Conservation (phyloP, 2,797 vertebrate species). For the Erpetoichthys calabaricus region DNA sequence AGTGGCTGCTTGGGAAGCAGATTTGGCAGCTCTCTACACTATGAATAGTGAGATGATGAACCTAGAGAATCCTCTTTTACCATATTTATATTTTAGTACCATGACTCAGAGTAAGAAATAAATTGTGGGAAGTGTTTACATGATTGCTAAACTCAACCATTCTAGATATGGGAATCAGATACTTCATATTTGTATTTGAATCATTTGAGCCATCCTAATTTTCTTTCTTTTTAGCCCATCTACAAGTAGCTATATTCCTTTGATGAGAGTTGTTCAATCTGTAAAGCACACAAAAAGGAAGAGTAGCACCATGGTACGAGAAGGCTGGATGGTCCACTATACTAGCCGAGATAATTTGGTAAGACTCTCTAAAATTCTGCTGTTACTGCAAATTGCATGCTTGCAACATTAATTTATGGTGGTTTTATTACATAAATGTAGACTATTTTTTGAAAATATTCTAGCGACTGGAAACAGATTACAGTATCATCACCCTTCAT, state of each 20-base stretch:
- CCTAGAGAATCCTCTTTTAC: too few relatives aligned
- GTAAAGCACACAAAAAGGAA: slow-evolving; percentile 69
- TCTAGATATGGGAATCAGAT: too few relatives aligned
- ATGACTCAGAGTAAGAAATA: too few relatives aligned
- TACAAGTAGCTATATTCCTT: slow-evolving; percentile 68
- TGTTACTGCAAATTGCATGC: background rate
- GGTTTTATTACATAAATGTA: background rate
- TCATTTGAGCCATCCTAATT: background rate
- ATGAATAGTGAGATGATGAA: too few relatives aligned
- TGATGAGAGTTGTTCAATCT: slow-evolving; percentile 72
- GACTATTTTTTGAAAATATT: background rate
- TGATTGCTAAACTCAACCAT: too few relatives aligned
- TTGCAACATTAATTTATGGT: background rate
- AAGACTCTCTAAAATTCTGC: slow-evolving; percentile 25
- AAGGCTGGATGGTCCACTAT: slow-evolving; percentile 75
- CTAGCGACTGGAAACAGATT: background rate
- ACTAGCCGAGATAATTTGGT: slow-evolving; percentile 67
- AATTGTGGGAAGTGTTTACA: too few relatives aligned
- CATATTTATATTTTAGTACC: too few relatives aligned
- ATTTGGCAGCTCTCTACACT: too few relatives aligned
- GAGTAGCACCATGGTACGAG: slow-evolving; percentile 63
- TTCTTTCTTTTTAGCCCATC: slow-evolving; percentile 43
- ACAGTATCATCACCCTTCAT: too few relatives aligned
- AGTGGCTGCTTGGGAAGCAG: too few relatives aligned
- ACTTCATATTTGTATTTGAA: too few relatives aligned